Conservation (phyloP, 2,888 invertebrate species). For the Macrostomum cliftonense region DNA sequence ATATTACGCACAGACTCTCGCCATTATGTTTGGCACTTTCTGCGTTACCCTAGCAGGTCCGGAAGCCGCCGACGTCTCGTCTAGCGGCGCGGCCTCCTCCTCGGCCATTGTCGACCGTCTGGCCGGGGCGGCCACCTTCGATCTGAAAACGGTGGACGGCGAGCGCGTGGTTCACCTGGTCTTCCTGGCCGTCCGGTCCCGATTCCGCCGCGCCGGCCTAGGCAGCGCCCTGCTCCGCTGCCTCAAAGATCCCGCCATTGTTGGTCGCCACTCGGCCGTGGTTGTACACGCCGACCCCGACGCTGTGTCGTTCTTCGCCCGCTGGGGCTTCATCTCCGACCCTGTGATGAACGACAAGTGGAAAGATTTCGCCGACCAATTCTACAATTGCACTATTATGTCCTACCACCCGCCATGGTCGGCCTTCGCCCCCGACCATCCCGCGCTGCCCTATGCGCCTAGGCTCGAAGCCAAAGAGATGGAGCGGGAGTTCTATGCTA, state of each 20-base stretch:
- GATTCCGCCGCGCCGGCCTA: conserved; percentile 30
- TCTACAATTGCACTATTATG: conserved; percentile 27
- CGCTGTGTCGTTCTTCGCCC: conserved; percentile 33
- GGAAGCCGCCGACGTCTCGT: too few species aligned
- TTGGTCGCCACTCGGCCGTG: conserved; percentile 35
- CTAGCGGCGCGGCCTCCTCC: too few species aligned
- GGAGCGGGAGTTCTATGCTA: too few species aligned
- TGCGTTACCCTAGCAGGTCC: too few species aligned
- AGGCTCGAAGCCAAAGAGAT: too few species aligned
- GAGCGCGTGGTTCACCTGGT: conserved; percentile 34
- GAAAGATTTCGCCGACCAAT: conserved; percentile 24
- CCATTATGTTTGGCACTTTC: too few species aligned
- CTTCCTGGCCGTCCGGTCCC: conserved; percentile 27
- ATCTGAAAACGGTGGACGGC: conserved; percentile 11
- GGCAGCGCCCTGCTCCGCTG: conserved; percentile 34
- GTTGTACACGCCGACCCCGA: conserved; percentile 36
- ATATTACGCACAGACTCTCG: too few species aligned
- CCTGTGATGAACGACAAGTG: conserved; percentile 35
- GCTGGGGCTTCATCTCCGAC: conserved; percentile 36
- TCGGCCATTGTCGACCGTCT: too few species aligned
- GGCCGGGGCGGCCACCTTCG: too few species aligned
- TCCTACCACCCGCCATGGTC: conserved; percentile 36
- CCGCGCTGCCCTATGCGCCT: too few species aligned
- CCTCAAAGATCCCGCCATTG: conserved; percentile 30
- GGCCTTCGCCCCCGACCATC: conserved; percentile 6